These are phyloP conservation scores for Nemoura dubitans DNA, from an alignment of 2,888 invertebrate genomes.

Conservation along the genomic window DNA sequence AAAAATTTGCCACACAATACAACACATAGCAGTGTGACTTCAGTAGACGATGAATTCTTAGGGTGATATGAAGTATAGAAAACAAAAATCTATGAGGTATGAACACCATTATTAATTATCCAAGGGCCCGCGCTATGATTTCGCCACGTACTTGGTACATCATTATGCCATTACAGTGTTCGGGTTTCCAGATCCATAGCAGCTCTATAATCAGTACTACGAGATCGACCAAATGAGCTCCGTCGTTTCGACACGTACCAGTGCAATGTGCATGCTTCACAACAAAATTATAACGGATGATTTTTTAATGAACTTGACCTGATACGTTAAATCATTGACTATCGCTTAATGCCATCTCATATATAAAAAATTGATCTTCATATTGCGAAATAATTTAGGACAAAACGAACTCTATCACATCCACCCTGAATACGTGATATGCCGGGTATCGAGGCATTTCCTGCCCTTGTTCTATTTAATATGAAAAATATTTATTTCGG, in stretches of 20 bases:
- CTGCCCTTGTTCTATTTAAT: background rate
- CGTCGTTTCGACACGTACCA: slow-evolving; percentile 3
- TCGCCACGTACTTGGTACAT: background rate
- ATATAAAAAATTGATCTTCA: background rate
- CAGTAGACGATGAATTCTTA: too few relatives aligned
- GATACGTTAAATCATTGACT: background rate
- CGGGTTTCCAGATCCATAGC: background rate
- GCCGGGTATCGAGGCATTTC: background rate
- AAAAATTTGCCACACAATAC: too few relatives aligned
- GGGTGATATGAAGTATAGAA: too few relatives aligned
- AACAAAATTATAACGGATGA: background rate
- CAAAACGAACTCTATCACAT: background rate
- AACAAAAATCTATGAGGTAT: too few relatives aligned
- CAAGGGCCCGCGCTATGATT: background rate
- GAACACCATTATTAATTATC: too few relatives aligned
- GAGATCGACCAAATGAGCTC: background rate
- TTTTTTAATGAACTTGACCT: slow-evolving; percentile 30
- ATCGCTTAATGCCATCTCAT: slow-evolving; percentile 1
- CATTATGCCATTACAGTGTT: too few relatives aligned
- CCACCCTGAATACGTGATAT: background rate
- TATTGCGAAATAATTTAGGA: background rate
- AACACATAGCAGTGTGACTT: too few relatives aligned
- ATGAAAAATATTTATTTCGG: background rate
- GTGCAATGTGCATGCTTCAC: background rate
- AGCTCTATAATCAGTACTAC: background rate